Base-by-base conservation (phyloP, 37 sponge, comb jelly and placozoan genomes). In the Trichoplax adhaerens region DNA sequence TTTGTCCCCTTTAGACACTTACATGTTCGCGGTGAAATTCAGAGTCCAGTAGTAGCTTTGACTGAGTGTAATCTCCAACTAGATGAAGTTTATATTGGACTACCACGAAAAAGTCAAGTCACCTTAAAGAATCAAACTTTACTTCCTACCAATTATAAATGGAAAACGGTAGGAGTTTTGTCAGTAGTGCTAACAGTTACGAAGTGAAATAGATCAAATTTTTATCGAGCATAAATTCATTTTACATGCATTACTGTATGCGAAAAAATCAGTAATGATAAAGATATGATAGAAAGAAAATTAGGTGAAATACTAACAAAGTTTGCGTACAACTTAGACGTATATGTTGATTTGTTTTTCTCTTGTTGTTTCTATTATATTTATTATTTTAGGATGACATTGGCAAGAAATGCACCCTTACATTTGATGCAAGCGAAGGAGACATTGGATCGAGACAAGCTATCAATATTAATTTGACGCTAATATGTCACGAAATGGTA, bases 11-110 rank as follows among this genome's bases (percentile, higher is more conserved):
- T 7, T 58, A 87, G 88, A 56, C 56, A 55, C 71, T 4, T 87
- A 1, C 62, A 57, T 49, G 88, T 81, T 47, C 47, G 47, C 7
- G 88, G 84, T 65, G 86, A 83, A 62, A 68, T 83, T 7, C 88
- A 87, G 82, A 7, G 72, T 4, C 88, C 88, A 52, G 46, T 53
- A 2, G 76, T 83, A 7, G 56, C 53, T 48, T 72, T 87, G 72
- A 54, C 61, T 6, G 52, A n/a, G 53, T 83, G 76, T 62, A 46
- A 62, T 47, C 69, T 79, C 4, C 85, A 87, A 59, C 47, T 77
- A 53, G 67, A 69, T 1, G 48, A 55, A 54, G 81, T 76, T 1
- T 87, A 75, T 68, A 62, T 81, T 6, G 74, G 69, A 2, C 58
- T 83, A 0, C 74, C 77, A 12, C 55, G 54, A 4, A 7, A 54